Conservation (phyloP, 2,888 invertebrate species). For the Mythimna vitellina region DNA sequence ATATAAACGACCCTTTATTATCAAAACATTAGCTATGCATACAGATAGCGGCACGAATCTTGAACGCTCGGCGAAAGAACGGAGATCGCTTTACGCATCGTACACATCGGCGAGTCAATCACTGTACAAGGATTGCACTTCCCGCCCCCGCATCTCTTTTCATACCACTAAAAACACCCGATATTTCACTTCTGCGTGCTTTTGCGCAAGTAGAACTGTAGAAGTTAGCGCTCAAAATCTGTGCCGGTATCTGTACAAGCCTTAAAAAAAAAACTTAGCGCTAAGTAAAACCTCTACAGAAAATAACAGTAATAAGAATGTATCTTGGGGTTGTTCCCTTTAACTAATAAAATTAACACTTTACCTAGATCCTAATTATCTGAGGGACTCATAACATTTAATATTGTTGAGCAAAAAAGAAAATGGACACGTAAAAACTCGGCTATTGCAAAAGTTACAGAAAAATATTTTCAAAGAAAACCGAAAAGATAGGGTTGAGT, state of each 20-base stretch:
- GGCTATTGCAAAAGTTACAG: not conserved
- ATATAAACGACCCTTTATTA: not conserved
- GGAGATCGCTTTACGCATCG: too few species aligned
- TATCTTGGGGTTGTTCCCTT: not conserved
- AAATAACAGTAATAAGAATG: slow-evolving; percentile 33
- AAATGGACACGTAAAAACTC: not conserved
- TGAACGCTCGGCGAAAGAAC: too few species aligned
- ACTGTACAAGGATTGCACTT: too few species aligned
- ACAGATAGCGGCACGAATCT: too few species aligned
- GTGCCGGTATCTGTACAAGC: too few species aligned
- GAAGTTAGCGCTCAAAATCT: too few species aligned
- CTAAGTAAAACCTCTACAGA: not conserved
- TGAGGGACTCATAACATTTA: slow-evolving; percentile 9
- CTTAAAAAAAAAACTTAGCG: slow-evolving; percentile 1
- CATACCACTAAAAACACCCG: too few species aligned
- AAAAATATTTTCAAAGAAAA: not conserved
- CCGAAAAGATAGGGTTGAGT: not conserved
- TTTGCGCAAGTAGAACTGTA: too few species aligned
- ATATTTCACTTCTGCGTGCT: too few species aligned
- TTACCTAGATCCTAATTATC: slow-evolving; percentile 26
- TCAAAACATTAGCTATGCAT: slow-evolving; percentile 7
- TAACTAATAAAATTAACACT: slow-evolving; percentile 29
- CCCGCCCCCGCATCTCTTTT: too few species aligned
- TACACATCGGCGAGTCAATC: too few species aligned
- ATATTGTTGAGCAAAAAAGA: slow-evolving; percentile 9